Evolutionary conservation across 2,113 vertebrate genomes (phyloP), one percentile per base, ranked within the genome.

Genomic region (Ploceus nigricollis): DNA sequence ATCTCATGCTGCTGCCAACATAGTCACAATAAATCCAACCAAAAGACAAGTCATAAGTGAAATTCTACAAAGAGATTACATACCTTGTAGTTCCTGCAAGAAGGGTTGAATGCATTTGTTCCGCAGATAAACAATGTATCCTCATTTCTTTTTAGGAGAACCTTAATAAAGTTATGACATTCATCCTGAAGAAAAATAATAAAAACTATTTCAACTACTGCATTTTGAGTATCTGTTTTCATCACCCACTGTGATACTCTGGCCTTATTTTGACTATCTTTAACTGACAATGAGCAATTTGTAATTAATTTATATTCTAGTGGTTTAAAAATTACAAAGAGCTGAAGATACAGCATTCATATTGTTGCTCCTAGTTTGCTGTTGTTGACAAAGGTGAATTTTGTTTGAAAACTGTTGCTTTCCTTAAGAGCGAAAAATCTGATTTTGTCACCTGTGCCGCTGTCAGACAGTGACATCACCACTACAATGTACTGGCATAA

Each of bases 141-240:
- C 17, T 99, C 98, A 22, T 98, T 99, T 97, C 99, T 99, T 98
- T 99, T 99, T 85, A 99, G 98, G 71, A 99, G 98, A 95, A 99
- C 99, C 97, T 99, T 99, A 97, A 99, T 99, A 97, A 99, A 99
- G 96, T 99, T 99, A 97, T 99, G 99, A 98, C 99, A 99, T 95
- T 99, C 99, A 88, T 99, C 99, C 99, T 99, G 97, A 70, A 86
- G 86, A 96, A 97, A 97, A 95, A 96, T 6, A 68, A 95, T 39
- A 60, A 90, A 50, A 97, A 83, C 17, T 42, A 91, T 80, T 96
- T 91, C 33, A 93, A 45, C 45, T 31, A 50, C 51, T 72, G 48
- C 19, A 39, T 40, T 60, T 73, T 40, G 33, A 63, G 76, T 17
- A 27, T 60, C 44, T 75, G 44, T 47, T 87, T 93, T 93, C 84